phyloP scores from a whole-genome alignment of 1,140 invertebrate species.

The Drosophila serrata region DNA sequence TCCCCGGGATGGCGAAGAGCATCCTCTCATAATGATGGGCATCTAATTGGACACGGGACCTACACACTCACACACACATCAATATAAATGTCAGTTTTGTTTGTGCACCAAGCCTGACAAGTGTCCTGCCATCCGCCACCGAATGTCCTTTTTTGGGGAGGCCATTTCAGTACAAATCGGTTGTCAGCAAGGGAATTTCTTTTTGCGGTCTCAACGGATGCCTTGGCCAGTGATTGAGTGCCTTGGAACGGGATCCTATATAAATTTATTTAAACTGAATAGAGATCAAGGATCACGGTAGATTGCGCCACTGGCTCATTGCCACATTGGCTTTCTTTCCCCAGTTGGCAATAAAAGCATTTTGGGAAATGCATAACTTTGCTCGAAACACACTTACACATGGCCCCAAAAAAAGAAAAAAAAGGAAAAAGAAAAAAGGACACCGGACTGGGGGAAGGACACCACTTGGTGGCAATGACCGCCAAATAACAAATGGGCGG shows the following conservation, averaged over 20 bases:
- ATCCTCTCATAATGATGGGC: slow-evolving; percentile 40
- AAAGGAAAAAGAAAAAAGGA: too few relatives aligned
- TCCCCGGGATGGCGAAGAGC: slow-evolving; percentile 13
- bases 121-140: slow-evolving; percentile 42
- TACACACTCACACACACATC: slow-evolving; percentile 51
- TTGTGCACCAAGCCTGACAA: slow-evolving; percentile 48
- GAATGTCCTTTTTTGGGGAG: background rate
- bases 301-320: background rate
- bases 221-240: slow-evolving; percentile 33
- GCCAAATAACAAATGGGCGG: slow-evolving; percentile 50
- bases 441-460: background rate
- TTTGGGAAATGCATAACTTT: slow-evolving; percentile 45
- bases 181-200: slow-evolving; percentile 3
- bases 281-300: slow-evolving; percentile 10
- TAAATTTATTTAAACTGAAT: slow-evolving; percentile 19
- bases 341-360: slow-evolving; percentile 51
- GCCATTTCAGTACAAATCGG: slow-evolving; percentile 13
- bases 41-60: slow-evolving; percentile 60
- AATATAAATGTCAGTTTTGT: slow-evolving; percentile 73
- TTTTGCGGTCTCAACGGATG: slow-evolving; percentile 6
- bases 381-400: too few relatives aligned
- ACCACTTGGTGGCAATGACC: slow-evolving; percentile 66
- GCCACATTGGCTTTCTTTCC: slow-evolving; percentile 33
- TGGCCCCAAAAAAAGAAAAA: too few relatives aligned
- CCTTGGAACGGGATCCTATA: background rate